A percentile compares a stretch with the other conserved stretches of the same genome.
Conservation (phyloP, 2,888 invertebrate genomes). For the Hydrotaea cyrtoneurina region DNA sequence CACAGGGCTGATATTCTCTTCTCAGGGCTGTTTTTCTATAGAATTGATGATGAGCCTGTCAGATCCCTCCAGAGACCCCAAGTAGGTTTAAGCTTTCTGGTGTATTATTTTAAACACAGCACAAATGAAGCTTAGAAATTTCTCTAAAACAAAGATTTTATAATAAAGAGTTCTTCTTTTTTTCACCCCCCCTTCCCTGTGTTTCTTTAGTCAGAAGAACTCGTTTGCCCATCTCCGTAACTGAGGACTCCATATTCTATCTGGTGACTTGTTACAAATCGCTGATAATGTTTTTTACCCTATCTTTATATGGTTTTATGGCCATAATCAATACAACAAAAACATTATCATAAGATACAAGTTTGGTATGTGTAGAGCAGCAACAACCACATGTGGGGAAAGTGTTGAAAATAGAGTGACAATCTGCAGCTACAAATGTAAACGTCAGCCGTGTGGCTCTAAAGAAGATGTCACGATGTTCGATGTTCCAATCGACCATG, state of each 20-base stretch:
- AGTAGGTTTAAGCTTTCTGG: too few species aligned
- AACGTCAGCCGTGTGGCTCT: conserved; percentile 9
- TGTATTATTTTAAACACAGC: too few species aligned
- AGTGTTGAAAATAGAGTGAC: conserved; percentile 66
- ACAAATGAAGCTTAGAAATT: too few species aligned
- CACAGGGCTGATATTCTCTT: too few species aligned
- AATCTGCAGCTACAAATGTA: conserved; percentile 12
- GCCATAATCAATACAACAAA: background rate
- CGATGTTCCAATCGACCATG: conserved; percentile 12
- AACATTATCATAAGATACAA: conserved; percentile 10
- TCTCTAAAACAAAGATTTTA: too few species aligned
- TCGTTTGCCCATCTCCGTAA: background rate
- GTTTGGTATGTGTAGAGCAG: background rate
- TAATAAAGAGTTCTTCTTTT: too few species aligned
- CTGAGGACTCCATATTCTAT: background rate
- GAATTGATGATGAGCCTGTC: too few species aligned
- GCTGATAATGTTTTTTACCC: background rate
- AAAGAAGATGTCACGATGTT: conserved; percentile 67
- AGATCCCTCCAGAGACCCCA: too few species aligned
- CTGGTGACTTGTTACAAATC: background rate
- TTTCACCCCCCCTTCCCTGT: too few species aligned
- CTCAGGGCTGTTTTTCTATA: too few species aligned
- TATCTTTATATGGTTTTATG: background rate
- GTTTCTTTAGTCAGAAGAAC: background rate
- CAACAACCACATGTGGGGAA: conserved; percentile 12